Evolutionary conservation across 2,888 invertebrate species (phyloP).

Genomic region (Augiades crinisus): DNA sequence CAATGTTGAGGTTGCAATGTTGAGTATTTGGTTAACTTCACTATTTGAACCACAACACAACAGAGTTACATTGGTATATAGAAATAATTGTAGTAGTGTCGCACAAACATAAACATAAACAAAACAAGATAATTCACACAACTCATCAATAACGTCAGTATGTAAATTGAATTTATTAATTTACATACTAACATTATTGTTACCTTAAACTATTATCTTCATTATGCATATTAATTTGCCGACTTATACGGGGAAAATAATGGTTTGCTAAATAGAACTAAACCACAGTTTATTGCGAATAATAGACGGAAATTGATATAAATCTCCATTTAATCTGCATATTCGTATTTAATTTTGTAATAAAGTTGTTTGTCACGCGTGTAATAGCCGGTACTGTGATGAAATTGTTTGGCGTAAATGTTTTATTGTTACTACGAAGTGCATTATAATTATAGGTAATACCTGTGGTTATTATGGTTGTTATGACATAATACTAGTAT

Average conservation of each 20-base stretch:
- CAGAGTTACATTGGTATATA: no score
- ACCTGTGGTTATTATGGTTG: neutral
- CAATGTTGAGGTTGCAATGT: no score
- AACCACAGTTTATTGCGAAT: neutral
- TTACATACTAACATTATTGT: no score
- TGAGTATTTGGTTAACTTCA: no score
- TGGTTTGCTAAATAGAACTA: neutral
- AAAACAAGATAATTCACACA: no score
- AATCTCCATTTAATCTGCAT: neutral
- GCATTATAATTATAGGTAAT: neutral
- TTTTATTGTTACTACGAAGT: neutral
- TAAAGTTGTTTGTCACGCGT: slow-evolving; percentile 1
- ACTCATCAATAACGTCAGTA: no score
- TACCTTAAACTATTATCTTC: slow-evolving; percentile 1
- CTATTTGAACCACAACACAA: no score
- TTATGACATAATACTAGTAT: slow-evolving; percentile 9
- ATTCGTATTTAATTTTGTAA: neutral
- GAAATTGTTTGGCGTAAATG: neutral
- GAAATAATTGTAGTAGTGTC: no score
- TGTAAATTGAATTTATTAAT: no score
- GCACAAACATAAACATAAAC: no score
- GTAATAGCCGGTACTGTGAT: neutral
- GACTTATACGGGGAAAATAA: neutral
- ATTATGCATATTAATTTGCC: neutral
- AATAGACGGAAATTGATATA: neutral